Base-by-base conservation (phyloP, 2,113 vertebrate genomes). In the Channa maculata region DNA sequence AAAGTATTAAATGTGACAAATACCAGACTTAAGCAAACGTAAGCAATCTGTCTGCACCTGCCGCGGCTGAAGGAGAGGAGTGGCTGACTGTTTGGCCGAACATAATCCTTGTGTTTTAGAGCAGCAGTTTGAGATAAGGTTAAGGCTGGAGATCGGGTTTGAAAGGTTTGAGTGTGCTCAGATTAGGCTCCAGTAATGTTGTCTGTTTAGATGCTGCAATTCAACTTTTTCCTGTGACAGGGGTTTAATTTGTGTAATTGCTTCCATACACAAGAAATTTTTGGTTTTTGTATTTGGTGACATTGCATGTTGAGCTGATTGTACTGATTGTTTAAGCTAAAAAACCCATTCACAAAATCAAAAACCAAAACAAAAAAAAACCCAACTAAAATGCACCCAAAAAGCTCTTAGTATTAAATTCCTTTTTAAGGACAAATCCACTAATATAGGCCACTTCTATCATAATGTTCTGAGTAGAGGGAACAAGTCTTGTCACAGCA, bases 201-300 rank as follows among this genome's bases (percentile, higher is more conserved):
- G 4, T 36, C 15, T 48, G 5, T n/a, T 3, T 50, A 45, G 9
- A 50, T 9, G 41, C 58, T 51, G 48, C 4, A 39, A 7, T 70
- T 38, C 14, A 10, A 14, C 11, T n/a, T 36, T 7, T 45, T 51
- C 13, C 5, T 44, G 14, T 58, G 36, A 10, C 61, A 38, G 10
- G 48, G 9, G n/a, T 53, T 65, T 60, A 37, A 5, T 66, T 46
- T 50, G 12, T 61, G 10, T 57, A 79, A 75, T 24, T 24, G 24
- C 24, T 24, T 24, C 63, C 33, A 37, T 63, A 49, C 36, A 69
- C 38, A 50, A 52, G 1, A 14, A 3, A 2, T 59, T 5, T 64
- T 60, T 70, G 9, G 33, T 74, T 55, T 77, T 50, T 37, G 8
- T 5, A 37, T 8, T 52, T 58, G 45, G 37, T 80, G 45, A 5